Evolutionary conservation across 2,113 vertebrate species (phyloP), one percentile per base, ranked within the genome.

Genomic region (Aptenodytes forsteri): DNA sequence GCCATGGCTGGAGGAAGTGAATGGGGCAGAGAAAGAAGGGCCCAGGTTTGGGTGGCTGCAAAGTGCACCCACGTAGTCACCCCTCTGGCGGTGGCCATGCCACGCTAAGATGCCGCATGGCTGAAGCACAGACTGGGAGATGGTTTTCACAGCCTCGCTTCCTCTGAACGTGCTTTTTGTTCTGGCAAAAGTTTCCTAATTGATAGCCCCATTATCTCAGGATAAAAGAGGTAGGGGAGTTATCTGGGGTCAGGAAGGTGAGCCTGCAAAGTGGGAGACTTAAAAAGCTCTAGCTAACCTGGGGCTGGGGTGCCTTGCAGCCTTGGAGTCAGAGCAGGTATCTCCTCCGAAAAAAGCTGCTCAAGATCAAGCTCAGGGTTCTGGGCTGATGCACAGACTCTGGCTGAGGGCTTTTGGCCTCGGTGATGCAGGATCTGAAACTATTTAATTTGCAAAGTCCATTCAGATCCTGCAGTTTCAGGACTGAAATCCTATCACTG

Each of bases 301-400:
- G 0, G 25, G 47, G 21, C 25, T 82, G 32, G 13, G 56, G 18
- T 64, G 8, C 18, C 40, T 49, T 16, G 32, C 47, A 36, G 8
- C 4, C 25, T 71, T 56, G 42, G 61, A 67, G 64, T 49, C 66
- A 79, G 21, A 80, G 16, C 0, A 0, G 34, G 16, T 3, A 1
- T 58, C 34, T 79, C 18, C 19, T 88, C 36, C 5, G 5, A n/a
- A 14, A 71, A 89, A 49, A 73, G 22, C 9, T n/a, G 59, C 46
- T 75, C 16, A 23, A 4, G 65, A 14, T 23, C 0, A 4, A 83
- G 54, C 32, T 73, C 65, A 62, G 69, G 56, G 42, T 5, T 56
- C 0, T 0, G 8, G 46, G 26, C 34, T 69, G 71, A 49, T 59
- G 40, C 54, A 64, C 47, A 80, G 25, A 20, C 11, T n/a, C 22